Conservation (phyloP, 92 coral and sea anemone species). For the Siderastrea siderea region DNA sequence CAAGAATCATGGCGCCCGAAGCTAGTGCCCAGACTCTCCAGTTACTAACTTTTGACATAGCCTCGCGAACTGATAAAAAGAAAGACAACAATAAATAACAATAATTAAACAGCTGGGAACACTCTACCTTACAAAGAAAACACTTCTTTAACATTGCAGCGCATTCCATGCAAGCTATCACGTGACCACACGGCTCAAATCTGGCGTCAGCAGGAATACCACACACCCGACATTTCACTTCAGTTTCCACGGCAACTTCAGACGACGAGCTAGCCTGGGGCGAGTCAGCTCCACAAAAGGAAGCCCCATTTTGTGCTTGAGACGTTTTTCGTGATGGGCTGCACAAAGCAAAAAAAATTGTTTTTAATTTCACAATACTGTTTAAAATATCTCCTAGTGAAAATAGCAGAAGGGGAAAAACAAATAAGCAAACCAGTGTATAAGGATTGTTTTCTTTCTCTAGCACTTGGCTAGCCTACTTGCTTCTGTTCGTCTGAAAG, state of each 20-base stretch:
- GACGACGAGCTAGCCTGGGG: conserved; percentile 28
- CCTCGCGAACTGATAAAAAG: not conserved
- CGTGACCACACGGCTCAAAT: conserved; percentile 87
- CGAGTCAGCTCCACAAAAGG: conserved; percentile 3
- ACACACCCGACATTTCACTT: conserved; percentile 71
- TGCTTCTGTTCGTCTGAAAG: too few species aligned
- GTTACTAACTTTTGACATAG: not conserved
- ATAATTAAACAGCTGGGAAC: not conserved
- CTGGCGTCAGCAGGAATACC: conserved; percentile 68
- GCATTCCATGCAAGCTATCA: conserved; percentile 75
- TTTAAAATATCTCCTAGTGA: too few species aligned
- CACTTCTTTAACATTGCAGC: conserved; percentile 82
- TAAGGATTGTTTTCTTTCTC: too few species aligned
- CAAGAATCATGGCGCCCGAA: too few species aligned
- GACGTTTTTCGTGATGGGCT: conserved; percentile 7
- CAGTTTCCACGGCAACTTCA: conserved; percentile 23
- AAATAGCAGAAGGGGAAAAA: too few species aligned
- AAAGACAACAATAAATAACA: not conserved
- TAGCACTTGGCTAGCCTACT: too few species aligned
- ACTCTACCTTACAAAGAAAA: conserved; percentile 76
- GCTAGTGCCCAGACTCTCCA: too few species aligned
- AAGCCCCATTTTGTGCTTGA: conserved; percentile 17
- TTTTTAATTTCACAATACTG: too few species aligned
- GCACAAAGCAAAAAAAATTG: not conserved
- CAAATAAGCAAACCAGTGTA: too few species aligned